A percentile compares a stretch with the other conserved stretches of the same genome.
Evolutionary conservation across 2,113 vertebrate genomes (phyloP).

Genomic region (Pogonocichla stellata): DNA sequence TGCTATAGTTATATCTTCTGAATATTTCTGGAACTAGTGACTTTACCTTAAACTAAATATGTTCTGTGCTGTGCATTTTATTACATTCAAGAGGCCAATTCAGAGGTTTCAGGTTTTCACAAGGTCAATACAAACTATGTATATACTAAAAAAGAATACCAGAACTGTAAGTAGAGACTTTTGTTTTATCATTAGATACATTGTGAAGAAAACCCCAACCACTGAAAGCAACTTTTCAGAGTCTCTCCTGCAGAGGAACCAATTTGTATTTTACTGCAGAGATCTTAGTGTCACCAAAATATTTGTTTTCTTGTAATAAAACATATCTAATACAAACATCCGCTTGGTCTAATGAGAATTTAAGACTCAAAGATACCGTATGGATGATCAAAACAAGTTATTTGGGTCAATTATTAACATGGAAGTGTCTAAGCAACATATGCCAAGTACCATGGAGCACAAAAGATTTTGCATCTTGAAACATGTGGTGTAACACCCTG

Average conservation of each 20-base stretch:
- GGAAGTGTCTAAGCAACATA: neutral
- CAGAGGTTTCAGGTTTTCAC: neutral
- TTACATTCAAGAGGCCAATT: neutral
- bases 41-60: neutral
- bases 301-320: neutral
- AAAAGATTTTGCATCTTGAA: neutral
- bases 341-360: neutral
- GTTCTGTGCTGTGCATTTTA: neutral
- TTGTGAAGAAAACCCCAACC: rapidly evolving
- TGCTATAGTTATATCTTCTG: neutral
- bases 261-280: neutral
- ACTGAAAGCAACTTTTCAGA: neutral
- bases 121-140: neutral
- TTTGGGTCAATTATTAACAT: neutral
- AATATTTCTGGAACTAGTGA: neutral
- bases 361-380: neutral
- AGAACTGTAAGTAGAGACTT: neutral
- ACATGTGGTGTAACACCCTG: neutral
- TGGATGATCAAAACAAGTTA: neutral
- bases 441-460: neutral
- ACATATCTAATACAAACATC: neutral
- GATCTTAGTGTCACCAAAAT: neutral
- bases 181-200: neutral
- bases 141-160: neutral
- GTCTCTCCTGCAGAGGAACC: neutral